These are phyloP conservation scores for Ondatra zibethicus DNA, from an alignment of 2,113 vertebrate genomes.

Conservation along the genomic window DNA sequence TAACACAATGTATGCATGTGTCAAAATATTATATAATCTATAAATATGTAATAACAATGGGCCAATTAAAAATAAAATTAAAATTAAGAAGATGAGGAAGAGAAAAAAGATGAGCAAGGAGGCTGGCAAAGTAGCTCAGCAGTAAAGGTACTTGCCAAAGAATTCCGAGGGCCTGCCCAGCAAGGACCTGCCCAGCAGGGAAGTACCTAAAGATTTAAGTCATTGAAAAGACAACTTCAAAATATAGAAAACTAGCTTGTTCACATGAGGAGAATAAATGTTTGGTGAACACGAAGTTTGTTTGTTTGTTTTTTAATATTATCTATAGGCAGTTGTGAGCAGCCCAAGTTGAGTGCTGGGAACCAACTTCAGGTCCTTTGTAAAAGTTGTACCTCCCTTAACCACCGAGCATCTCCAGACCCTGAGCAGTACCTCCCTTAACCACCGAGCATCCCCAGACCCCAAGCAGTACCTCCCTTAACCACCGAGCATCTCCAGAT, in stretches of 20 bases:
- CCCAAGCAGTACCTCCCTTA: no score
- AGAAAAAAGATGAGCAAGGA: not conserved
- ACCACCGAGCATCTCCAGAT: no score
- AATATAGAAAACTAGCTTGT: not conserved
- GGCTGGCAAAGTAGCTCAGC: not conserved
- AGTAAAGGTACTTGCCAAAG: not conserved
- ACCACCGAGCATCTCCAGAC: not conserved
- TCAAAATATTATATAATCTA: not conserved
- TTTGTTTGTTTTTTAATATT: no score
- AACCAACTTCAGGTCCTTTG: not conserved
- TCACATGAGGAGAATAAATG: not conserved
- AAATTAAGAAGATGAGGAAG: conserved; percentile 16
- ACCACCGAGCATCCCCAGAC: no score
- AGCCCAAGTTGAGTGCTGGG: not conserved
- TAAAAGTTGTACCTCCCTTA: not conserved
- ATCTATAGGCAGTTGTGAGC: not conserved
- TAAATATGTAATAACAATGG: not conserved
- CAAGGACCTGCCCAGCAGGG: not conserved
- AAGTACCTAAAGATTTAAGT: conserved; percentile 9
- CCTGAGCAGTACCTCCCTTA: not conserved
- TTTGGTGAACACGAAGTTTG: not conserved
- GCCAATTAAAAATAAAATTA: not conserved
- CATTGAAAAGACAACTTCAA: conserved; percentile 29
- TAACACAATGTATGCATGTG: not conserved
- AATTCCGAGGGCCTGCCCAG: not conserved